Conservation (phyloP, 2,797 vertebrate genomes). For the Vespertilio murinus region DNA sequence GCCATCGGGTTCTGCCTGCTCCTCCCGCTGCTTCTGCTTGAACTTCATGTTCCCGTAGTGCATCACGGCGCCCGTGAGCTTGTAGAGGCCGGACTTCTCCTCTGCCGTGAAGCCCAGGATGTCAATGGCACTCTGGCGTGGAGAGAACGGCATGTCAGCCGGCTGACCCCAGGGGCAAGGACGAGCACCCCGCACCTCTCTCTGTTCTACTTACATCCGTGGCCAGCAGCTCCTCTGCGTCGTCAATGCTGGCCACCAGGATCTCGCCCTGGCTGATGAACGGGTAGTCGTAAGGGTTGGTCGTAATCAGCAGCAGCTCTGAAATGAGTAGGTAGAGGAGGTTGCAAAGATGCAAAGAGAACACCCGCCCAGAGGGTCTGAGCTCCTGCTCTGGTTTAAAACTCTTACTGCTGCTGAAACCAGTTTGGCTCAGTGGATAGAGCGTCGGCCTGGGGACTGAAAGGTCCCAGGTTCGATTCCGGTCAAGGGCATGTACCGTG, state of each 20-base stretch:
- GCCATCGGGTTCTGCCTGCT: constrained; percentile 89
- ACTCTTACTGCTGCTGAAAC: not conserved
- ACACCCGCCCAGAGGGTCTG: not conserved
- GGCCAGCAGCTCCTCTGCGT: constrained; percentile 82
- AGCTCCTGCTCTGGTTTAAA: not conserved
- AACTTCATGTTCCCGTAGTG: constrained; percentile 91
- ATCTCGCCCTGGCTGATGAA: constrained; percentile 86
- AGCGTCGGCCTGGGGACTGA: too few species aligned
- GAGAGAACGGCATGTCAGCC: not conserved
- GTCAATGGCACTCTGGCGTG: constrained; percentile 85
- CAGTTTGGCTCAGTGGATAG: too few species aligned
- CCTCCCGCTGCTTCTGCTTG: constrained; percentile 89
- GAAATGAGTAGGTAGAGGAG: not conserved
- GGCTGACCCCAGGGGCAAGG: rapidly evolving
- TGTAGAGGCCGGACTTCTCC: constrained; percentile 88
- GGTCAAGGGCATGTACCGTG: too few species aligned
- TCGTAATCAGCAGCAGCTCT: constrained; percentile 84
- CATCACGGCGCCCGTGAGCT: constrained; percentile 88
- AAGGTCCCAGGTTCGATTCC: too few species aligned
- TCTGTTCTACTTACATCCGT: constrained; percentile 77
- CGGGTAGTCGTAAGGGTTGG: constrained; percentile 83
- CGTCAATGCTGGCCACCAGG: constrained; percentile 82
- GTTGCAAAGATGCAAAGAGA: not conserved
- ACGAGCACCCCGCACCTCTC: not conserved
- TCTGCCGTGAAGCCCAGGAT: constrained; percentile 88